A percentile compares a stretch with the other conserved stretches of the same genome.
phyloP scores from a whole-genome alignment of 2,888 invertebrate species.

The Meganola albula region DNA sequence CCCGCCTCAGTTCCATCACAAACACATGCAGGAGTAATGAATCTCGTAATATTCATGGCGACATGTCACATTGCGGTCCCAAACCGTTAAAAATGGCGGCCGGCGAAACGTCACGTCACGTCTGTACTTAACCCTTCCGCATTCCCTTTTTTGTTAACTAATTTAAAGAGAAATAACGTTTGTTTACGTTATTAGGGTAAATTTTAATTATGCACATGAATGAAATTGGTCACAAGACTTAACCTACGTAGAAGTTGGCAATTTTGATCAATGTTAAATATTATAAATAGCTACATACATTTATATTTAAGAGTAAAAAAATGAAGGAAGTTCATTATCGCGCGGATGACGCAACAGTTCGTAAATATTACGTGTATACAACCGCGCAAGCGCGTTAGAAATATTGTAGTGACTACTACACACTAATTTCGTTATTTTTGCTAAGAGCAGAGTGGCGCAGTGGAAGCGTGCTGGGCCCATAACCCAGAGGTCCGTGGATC shows the following conservation, averaged over 20 bases:
- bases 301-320: too few relatives aligned
- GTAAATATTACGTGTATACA: too few relatives aligned
- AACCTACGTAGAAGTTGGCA: too few relatives aligned
- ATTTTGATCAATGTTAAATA: too few relatives aligned
- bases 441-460: slow-evolving; percentile 86
- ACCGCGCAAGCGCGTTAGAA: slow-evolving; percentile 24
- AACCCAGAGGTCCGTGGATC: slow-evolving; percentile 94
- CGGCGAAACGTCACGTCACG: slow-evolving; percentile 37
- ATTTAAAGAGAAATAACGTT: too few relatives aligned
- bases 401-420: slow-evolving; percentile 11
- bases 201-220: too few relatives aligned
- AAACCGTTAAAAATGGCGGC: slow-evolving; percentile 27
- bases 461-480: slow-evolving; percentile 91
- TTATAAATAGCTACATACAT: too few relatives aligned
- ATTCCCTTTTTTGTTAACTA: too few relatives aligned
- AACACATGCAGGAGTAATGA: too few relatives aligned
- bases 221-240: too few relatives aligned
- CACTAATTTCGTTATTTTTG: slow-evolving; percentile 29
- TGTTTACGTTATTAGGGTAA: too few relatives aligned
- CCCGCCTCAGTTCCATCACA: too few relatives aligned
- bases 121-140: slow-evolving; percentile 32
- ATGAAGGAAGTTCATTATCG: slow-evolving; percentile 27
- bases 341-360: slow-evolving; percentile 24
- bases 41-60: slow-evolving; percentile 6
- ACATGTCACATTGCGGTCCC: slow-evolving; percentile 18